Evolutionary conservation across 2,888 invertebrate species (phyloP).

Genomic region (Drosophila paucipuncta): DNA sequence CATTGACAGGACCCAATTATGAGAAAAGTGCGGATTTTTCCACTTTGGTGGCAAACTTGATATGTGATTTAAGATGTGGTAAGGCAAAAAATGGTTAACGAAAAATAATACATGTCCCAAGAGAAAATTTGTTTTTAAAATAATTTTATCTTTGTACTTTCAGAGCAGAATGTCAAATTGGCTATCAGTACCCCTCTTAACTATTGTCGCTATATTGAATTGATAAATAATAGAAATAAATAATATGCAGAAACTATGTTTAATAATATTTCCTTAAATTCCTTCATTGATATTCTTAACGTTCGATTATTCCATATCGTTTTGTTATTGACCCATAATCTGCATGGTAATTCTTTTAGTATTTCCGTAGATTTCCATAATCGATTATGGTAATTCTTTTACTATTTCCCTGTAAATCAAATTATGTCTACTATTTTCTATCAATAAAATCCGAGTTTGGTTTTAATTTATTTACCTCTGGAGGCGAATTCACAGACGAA

Average conservation of each 20-base stretch:
- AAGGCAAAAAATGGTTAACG: background rate
- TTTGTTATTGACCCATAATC: too few relatives aligned
- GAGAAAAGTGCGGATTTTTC: background rate
- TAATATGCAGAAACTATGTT: fast-evolving
- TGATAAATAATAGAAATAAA: background rate
- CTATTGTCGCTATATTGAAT: background rate
- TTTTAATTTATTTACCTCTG: slow-evolving; percentile 27
- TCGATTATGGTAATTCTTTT: too few relatives aligned
- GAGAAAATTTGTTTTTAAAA: background rate
- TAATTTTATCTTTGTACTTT: background rate
- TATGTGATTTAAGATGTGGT: background rate
- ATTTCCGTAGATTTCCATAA: background rate
- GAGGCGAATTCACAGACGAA: slow-evolving; percentile 34
- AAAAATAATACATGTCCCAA: background rate
- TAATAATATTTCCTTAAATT: background rate
- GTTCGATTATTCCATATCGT: background rate
- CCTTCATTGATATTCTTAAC: background rate
- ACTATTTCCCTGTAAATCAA: background rate
- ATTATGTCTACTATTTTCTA: background rate
- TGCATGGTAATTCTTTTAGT: background rate
- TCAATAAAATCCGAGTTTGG: background rate
- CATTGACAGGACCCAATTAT: slow-evolving; percentile 1
- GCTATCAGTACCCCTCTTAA: background rate
- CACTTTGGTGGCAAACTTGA: slow-evolving; percentile 1
- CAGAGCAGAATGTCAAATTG: background rate